These are phyloP conservation scores for Anastrepha ludens DNA, from an alignment of 1,140 invertebrate genomes.

Conservation along the genomic window DNA sequence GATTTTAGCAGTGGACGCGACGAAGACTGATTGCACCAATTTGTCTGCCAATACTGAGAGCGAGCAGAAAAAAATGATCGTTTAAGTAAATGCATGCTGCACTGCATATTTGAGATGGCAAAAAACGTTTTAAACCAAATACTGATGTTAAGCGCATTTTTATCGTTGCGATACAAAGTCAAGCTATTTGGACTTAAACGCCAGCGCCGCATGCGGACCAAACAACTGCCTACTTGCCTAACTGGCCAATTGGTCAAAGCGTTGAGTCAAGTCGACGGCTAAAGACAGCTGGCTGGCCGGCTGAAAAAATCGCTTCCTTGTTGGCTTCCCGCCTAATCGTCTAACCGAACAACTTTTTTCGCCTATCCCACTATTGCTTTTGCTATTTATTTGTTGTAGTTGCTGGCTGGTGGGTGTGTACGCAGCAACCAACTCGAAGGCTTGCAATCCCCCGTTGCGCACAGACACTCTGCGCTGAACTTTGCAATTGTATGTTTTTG, in stretches of 20 bases:
- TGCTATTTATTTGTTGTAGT: neutral
- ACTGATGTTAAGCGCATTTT: slow-evolving; percentile 44
- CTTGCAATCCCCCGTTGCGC: slow-evolving; percentile 41
- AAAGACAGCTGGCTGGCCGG: neutral
- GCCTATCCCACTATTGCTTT: neutral
- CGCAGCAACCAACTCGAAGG: slow-evolving; percentile 12
- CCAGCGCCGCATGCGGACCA: neutral
- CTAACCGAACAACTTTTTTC: neutral
- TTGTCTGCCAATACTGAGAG: slow-evolving; percentile 47
- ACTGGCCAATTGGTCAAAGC: slow-evolving; percentile 14
- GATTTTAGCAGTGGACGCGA: slow-evolving; percentile 22
- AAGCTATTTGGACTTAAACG: slow-evolving; percentile 39
- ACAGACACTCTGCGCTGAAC: slow-evolving; percentile 14
- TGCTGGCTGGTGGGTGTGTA: slow-evolving; percentile 29
- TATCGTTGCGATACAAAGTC: slow-evolving; percentile 30
- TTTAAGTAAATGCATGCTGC: neutral
- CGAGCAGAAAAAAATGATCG: neutral
- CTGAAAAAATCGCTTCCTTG: slow-evolving; percentile 17
- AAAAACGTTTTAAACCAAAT: slow-evolving; percentile 40
- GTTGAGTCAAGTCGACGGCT: neutral
- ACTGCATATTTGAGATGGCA: neutral
- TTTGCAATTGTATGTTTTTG: neutral
- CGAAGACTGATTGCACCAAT: slow-evolving; percentile 54
- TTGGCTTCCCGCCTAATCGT: slow-evolving; percentile 27
- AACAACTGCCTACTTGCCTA: neutral